These are phyloP conservation scores for Drosophila parvula DNA, from an alignment of 1,140 invertebrate genomes.

Conservation along the genomic window DNA sequence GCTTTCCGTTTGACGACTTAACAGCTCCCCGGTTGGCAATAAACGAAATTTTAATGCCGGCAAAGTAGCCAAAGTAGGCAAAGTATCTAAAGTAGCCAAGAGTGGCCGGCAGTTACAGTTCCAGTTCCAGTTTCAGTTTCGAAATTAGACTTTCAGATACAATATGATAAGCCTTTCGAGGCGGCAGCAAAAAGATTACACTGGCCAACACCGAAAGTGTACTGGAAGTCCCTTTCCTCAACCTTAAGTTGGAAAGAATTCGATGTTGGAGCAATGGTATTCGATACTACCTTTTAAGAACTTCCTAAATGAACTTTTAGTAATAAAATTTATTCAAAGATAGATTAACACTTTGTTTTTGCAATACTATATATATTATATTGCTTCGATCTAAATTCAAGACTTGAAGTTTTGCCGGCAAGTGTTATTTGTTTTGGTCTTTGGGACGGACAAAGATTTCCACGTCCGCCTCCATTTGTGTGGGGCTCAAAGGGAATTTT, in stretches of 20 bases:
- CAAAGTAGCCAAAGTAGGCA: slow-evolving; percentile 55
- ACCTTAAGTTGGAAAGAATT: too few relatives aligned
- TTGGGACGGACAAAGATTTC: slow-evolving; percentile 25
- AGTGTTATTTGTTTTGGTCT: slow-evolving; percentile 46
- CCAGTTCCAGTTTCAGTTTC: slow-evolving; percentile 13
- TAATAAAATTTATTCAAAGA: too few relatives aligned
- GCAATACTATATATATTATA: too few relatives aligned
- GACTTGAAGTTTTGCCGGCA: neutral
- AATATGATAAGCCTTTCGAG: slow-evolving; percentile 55
- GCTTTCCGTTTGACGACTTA: slow-evolving; percentile 51
- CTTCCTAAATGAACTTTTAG: too few relatives aligned
- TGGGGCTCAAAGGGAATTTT: slow-evolving; percentile 44
- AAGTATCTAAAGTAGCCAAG: slow-evolving; percentile 53
- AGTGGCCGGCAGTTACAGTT: slow-evolving; percentile 36
- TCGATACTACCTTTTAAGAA: too few relatives aligned
- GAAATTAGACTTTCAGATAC: slow-evolving; percentile 63
- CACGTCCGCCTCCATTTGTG: slow-evolving; percentile 23
- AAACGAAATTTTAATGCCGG: slow-evolving; percentile 63
- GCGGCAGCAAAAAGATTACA: slow-evolving; percentile 31
- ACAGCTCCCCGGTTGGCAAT: slow-evolving; percentile 64
- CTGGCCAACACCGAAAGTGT: neutral
- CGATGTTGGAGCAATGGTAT: too few relatives aligned
- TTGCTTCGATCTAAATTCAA: too few relatives aligned
- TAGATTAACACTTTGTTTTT: too few relatives aligned
- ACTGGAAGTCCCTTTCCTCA: too few relatives aligned